Evolutionary conservation across 2,113 vertebrate species (phyloP).

Genomic region (Columba livia): DNA sequence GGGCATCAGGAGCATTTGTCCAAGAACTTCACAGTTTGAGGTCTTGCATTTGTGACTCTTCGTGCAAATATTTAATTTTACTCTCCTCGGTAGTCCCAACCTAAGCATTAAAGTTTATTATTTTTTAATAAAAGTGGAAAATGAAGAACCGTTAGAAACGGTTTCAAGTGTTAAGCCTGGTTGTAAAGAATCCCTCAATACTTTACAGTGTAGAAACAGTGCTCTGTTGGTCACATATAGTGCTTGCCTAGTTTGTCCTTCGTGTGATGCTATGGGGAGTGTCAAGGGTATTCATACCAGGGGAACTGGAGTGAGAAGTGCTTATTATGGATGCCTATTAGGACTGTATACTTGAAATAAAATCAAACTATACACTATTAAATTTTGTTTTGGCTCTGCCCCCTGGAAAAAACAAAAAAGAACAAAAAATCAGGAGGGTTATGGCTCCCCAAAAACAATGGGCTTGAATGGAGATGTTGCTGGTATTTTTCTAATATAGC

Average conservation of each 20-base stretch:
- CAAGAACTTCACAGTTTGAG: neutral
- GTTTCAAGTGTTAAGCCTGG: neutral
- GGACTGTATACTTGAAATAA: neutral
- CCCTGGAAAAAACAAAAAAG: neutral
- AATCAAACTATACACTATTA: neutral
- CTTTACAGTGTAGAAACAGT: neutral
- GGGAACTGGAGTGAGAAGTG: neutral
- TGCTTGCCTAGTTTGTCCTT: neutral
- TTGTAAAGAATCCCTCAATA: neutral
- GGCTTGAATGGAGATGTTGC: neutral
- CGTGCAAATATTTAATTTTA: neutral
- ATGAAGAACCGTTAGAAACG: neutral
- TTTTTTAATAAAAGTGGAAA: neutral
- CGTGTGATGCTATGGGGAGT: neutral
- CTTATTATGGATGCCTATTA: neutral
- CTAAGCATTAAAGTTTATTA: neutral
- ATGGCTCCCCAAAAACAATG: neutral
- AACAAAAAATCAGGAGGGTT: accelerated
- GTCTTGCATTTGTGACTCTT: neutral
- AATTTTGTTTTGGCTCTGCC: neutral
- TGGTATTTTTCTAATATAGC: neutral
- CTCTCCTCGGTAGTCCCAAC: neutral
- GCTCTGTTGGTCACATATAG: neutral
- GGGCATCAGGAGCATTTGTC: neutral
- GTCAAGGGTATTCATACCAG: neutral